Evolutionary conservation across 2,888 invertebrate genomes (phyloP).

Genomic region (Caenorhabditis auriculariae): DNA sequence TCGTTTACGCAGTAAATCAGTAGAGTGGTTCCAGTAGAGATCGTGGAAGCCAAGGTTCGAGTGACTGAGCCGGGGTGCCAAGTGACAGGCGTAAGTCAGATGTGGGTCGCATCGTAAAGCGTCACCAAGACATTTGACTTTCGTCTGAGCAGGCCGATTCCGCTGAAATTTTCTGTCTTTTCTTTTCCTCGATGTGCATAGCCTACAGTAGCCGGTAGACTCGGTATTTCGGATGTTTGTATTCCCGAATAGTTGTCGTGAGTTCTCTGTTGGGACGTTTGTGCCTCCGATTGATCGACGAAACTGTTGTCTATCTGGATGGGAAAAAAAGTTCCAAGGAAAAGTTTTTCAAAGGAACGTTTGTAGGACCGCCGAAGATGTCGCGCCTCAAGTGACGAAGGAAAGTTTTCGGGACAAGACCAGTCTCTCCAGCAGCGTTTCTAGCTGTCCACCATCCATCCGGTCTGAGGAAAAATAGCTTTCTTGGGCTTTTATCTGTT

Average conservation of each 20-base stretch:
- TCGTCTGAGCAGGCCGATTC: too few species aligned
- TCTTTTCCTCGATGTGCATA: too few species aligned
- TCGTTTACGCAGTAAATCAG: conserved; percentile 24
- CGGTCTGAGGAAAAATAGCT: conserved; percentile 4
- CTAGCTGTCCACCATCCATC: conserved; percentile 50
- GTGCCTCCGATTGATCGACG: too few species aligned
- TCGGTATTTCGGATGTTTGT: too few species aligned
- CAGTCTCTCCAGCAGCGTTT: conserved; percentile 29
- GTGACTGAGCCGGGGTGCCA: conserved; percentile 43
- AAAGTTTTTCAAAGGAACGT: too few species aligned
- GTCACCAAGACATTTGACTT: conserved; percentile 33
- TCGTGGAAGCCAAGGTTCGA: conserved; percentile 54
- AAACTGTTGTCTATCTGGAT: too few species aligned
- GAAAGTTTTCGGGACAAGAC: conserved; percentile 43
- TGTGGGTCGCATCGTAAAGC: conserved; percentile 32
- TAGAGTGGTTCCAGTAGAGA: conserved; percentile 41
- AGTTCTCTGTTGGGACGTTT: too few species aligned
- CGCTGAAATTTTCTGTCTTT: too few species aligned
- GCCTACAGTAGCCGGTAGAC: too few species aligned
- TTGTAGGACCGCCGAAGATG: too few species aligned
- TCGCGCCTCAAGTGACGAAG: conserved; percentile 21
- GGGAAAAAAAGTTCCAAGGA: too few species aligned
- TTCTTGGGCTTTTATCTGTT: not conserved
- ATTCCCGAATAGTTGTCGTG: too few species aligned
- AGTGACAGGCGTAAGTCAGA: conserved; percentile 39